phyloP scores from a whole-genome alignment of 1,140 invertebrate genomes.

The Sycobia sp. region DNA sequence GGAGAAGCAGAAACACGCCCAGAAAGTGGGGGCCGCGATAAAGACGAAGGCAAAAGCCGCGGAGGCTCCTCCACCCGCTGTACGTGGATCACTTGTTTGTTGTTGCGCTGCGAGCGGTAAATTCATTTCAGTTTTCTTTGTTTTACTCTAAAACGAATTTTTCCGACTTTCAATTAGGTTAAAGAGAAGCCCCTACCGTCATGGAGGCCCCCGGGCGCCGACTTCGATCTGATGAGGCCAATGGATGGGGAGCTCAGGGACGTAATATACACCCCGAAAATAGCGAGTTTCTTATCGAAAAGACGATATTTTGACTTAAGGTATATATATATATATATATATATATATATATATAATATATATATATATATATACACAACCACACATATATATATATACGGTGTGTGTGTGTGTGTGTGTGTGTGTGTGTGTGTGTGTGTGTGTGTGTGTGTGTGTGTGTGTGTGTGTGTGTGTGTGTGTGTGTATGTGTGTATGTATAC shows the following conservation, averaged over 20 bases:
- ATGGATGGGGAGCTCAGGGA: conserved; percentile 38
- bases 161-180: background rate
- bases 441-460: too few relatives aligned
- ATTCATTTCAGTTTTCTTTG: background rate
- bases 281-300: conserved; percentile 40
- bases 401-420: too few relatives aligned
- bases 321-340: conserved; percentile 8
- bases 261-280: conserved; percentile 42
- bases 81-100: background rate
- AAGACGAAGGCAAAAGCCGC: background rate
- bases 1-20: background rate
- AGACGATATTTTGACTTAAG: conserved; percentile 46
- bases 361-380: background rate
- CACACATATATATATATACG: background rate
- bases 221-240: conserved; percentile 43
- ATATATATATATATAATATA: background rate
- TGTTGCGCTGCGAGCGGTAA: background rate
- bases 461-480: too few relatives aligned
- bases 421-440: too few relatives aligned
- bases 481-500: too few relatives aligned
- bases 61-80: background rate
- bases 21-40: background rate
- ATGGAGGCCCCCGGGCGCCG: conserved; percentile 36
- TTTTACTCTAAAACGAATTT: background rate
- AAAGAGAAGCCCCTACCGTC: conserved; percentile 15